Percentiles rank a stretch among this genome's conserved stretches.
Evolutionary conservation across 1,140 invertebrate species (phyloP).

Genomic region (silkworm (Bombyx mori)): ASM3026992v2 NC_085122.1:14085001-14085500

Average conservation of each 20-base stretch:
- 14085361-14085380: slow-evolving; percentile 63
- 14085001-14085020: slow-evolving; percentile 56
- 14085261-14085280: slow-evolving; percentile 56
- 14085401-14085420: slow-evolving; percentile 64
- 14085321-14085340: slow-evolving; percentile 56
- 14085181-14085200: too few relatives aligned
- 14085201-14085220: slow-evolving; percentile 36
- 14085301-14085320: slow-evolving; percentile 55
- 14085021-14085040: slow-evolving; percentile 14
- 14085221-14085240: slow-evolving; percentile 44
- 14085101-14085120: neutral
- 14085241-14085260: slow-evolving; percentile 55
- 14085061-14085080: neutral
- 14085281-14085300: slow-evolving; percentile 64
- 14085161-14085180: too few relatives aligned
- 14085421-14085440: slow-evolving; percentile 64
- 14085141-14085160: too few relatives aligned
- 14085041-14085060: slow-evolving; percentile 4
- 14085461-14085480: slow-evolving; percentile 47
- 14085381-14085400: slow-evolving; percentile 55
- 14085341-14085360: slow-evolving; percentile 53
- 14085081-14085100: slow-evolving; percentile 3
- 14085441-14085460: slow-evolving; percentile 55
- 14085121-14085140: too few relatives aligned
- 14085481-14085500: slow-evolving; percentile 44